phyloP scores from a whole-genome alignment of 2,888 invertebrate species.

The Melinaea menophilus region DNA sequence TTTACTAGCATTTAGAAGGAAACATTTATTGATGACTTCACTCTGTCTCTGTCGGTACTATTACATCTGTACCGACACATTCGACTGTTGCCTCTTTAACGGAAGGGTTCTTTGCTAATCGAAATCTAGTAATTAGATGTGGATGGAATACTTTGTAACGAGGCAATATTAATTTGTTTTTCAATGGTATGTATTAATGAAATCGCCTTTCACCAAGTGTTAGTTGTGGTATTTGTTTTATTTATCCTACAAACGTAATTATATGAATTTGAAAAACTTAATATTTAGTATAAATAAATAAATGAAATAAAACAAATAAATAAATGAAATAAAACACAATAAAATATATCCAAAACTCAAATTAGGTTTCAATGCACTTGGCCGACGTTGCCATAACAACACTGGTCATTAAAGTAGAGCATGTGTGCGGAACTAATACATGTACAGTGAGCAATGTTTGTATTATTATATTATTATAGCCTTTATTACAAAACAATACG shows the following conservation, averaged over 20 bases:
- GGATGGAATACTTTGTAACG: constrained; percentile 24
- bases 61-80: constrained; percentile 31
- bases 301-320: no score
- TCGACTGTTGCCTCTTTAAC: constrained; percentile 33
- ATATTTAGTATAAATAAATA: no score
- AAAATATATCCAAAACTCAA: constrained; percentile 26
- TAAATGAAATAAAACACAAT: no score
- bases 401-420: constrained; percentile 34
- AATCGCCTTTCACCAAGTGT: no score
- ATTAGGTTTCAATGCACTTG: constrained; percentile 32
- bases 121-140: constrained; percentile 30
- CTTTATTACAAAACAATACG: constrained; percentile 18
- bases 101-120: constrained; percentile 35
- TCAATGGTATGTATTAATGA: no score
- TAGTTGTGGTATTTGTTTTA: no score
- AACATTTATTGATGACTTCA: constrained; percentile 63
- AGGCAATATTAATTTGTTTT: background rate
- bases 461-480: constrained; percentile 8
- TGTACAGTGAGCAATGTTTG: constrained; percentile 17
- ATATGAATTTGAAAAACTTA: no score
- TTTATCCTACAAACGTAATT: no score
- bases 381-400: constrained; percentile 32
- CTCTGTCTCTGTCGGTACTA: constrained; percentile 62
- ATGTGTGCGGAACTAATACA: constrained; percentile 39
- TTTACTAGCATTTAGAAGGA: constrained; percentile 48